These are phyloP conservation scores for Cromileptes altivelis DNA, from an alignment of 2,113 vertebrate species.

Conservation along the genomic window DNA sequence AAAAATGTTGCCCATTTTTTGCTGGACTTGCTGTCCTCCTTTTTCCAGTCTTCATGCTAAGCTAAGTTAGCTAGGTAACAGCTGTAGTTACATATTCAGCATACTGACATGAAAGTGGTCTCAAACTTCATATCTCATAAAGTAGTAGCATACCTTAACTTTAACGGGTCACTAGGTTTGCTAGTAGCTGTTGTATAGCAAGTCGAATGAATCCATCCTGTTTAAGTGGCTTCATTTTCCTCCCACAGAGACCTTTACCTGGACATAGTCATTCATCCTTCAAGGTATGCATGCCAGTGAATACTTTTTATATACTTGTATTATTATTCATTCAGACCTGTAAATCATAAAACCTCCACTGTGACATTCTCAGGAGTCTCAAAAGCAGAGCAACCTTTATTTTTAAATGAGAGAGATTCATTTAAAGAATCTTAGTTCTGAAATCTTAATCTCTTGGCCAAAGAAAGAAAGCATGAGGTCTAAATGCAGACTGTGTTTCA, in stretches of 20 bases:
- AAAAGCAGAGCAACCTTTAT: conserved; percentile 12
- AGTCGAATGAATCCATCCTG: neutral
- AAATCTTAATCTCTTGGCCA: conserved; percentile 32
- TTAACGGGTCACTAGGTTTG: neutral
- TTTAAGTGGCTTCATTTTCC: conserved; percentile 56
- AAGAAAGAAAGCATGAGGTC: conserved; percentile 41
- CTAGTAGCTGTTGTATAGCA: neutral
- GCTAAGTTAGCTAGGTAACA: neutral
- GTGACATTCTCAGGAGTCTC: conserved; percentile 1
- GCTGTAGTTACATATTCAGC: neutral
- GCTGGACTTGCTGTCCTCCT: neutral
- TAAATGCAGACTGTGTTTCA: conserved; percentile 44
- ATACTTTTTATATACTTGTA: neutral
- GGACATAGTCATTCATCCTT: conserved; percentile 86
- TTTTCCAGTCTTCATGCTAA: neutral
- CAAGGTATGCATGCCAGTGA: conserved; percentile 77
- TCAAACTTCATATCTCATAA: conserved; percentile 7
- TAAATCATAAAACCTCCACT: neutral
- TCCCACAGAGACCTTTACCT: conserved; percentile 82
- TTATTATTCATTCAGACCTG: neutral
- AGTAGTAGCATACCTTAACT: neutral
- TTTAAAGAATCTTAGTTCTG: conserved; percentile 3
- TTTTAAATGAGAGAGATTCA: neutral
- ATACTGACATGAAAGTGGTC: neutral
- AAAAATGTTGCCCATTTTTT: neutral